phyloP scores from a whole-genome alignment of 2,888 invertebrate genomes.

The Leucophenga maculata region DNA sequence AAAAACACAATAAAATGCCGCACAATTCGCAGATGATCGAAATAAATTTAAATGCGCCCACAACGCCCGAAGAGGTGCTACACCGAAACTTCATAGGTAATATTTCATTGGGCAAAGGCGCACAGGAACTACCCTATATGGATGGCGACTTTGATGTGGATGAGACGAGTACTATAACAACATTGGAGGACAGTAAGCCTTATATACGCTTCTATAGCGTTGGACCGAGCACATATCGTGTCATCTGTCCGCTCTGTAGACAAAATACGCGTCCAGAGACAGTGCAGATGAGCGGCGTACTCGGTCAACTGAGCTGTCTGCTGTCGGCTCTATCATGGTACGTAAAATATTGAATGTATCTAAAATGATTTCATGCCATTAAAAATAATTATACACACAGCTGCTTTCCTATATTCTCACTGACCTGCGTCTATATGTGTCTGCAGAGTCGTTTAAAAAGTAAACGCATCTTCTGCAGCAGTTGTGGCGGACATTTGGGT shows the following conservation, averaged over 20 bases:
- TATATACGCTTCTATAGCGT: constrained; percentile 66
- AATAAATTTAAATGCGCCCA: constrained; percentile 51
- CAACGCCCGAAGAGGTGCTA: constrained; percentile 42
- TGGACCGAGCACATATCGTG: constrained; percentile 63
- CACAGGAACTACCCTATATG: constrained; percentile 12
- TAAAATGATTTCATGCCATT: constrained; percentile 7
- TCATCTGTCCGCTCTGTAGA: constrained; percentile 65
- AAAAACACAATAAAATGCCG: background rate
- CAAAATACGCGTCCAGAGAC: constrained; percentile 60
- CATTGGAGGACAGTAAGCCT: constrained; percentile 48
- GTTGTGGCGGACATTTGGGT: constrained; percentile 69
- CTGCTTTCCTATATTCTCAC: constrained; percentile 69
- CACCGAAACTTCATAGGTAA: constrained; percentile 40
- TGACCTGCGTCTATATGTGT: constrained; percentile 64
- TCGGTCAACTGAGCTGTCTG: constrained; percentile 62
- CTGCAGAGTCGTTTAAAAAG: constrained; percentile 65
- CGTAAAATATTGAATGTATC: constrained; percentile 36
- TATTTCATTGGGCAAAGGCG: constrained; percentile 20
- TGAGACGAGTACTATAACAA: constrained; percentile 22
- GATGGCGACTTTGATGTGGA: constrained; percentile 16
- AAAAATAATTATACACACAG: constrained; percentile 45
- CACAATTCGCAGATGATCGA: constrained; percentile 54
- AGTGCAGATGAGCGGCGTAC: constrained; percentile 59
- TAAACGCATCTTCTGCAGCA: constrained; percentile 67
- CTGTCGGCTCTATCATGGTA: constrained; percentile 64